phyloP scores from a whole-genome alignment of 2,113 vertebrate species.

The Platanista minor region DNA sequence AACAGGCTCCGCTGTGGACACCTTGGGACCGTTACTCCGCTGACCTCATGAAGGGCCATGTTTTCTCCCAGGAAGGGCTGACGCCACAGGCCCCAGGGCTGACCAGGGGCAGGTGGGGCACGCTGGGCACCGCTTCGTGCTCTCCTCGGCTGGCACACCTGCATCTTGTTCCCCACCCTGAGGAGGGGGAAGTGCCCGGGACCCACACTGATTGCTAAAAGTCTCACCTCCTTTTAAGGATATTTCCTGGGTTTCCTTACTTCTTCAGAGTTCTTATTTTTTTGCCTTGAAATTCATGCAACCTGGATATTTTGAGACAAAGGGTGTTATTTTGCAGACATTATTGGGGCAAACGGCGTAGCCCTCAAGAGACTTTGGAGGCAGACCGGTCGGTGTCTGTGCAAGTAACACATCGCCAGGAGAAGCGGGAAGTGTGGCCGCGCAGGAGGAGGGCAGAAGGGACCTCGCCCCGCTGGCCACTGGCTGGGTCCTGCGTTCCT shows the following conservation, averaged over 20 bases:
- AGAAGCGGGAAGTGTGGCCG: accelerated
- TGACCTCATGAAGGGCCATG: too few relatives aligned
- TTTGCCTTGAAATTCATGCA: neutral
- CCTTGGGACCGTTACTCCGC: too few relatives aligned
- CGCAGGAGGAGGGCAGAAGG: neutral
- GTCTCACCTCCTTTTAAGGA: neutral
- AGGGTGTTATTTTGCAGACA: too few relatives aligned
- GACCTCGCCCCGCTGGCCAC: accelerated
- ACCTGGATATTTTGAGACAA: neutral
- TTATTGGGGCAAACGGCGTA: neutral
- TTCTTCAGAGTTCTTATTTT: neutral
- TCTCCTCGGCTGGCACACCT: neutral
- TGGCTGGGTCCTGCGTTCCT: neutral
- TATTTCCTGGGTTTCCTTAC: neutral
- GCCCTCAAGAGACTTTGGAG: neutral
- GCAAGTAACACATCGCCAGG: too few relatives aligned
- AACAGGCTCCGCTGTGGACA: too few relatives aligned
- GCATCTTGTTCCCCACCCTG: neutral
- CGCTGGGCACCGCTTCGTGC: too few relatives aligned
- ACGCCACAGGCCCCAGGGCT: too few relatives aligned
- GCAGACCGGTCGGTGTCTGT: neutral
- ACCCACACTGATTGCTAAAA: too few relatives aligned
- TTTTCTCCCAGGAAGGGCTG: too few relatives aligned
- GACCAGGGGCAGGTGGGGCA: too few relatives aligned
- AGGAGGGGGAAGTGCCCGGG: neutral